Evolutionary conservation across 2,888 invertebrate species (phyloP), one percentile per base, ranked within the genome.

Genomic region (Nomada ferruginata): DNA sequence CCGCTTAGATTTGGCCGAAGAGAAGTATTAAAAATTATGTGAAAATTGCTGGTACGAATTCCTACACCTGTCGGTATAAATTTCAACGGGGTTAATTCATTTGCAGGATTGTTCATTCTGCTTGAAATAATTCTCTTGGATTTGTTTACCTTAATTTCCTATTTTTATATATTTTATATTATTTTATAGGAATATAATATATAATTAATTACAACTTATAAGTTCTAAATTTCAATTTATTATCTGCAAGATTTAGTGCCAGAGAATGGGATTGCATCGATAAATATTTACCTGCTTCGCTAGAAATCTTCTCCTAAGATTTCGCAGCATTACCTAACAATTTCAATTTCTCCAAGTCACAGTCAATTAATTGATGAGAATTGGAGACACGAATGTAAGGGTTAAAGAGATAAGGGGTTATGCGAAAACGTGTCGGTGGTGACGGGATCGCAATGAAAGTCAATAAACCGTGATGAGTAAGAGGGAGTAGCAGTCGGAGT

Each of bases 401-500:
- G 59, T 23, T 61, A 73, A 78, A 42, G 20, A 55, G 61, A 65
- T 53, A 70, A 26, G 47, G 61, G 53, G 75, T 74, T 75, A 71
- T 70, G 69, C 74, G 81, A 70, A 76, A 86, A 82, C 81, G 76
- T 75, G 76, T 79, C 61, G 63, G 63, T 74, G 78, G 81, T 82
- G 83, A 86, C 87, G 84, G 85, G 86, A 89, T 89, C 88, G 85
- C 90, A 91, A 92, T 92, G 90, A 90, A 91, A 91, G 92, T 92
- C 91, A 92, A 92, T 92, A 92, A 92, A 92, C 92, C 79, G 83
- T 87, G 90, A 91, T 90, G 90, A 91, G 90, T 91, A 90, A 91
- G 89, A 85, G 87, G 87, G 89, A 85, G 79, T 68, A 83, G 76
- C 74, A 79, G 87, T 82, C 87, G 82, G 89, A 91, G 91, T 90